Evolutionary conservation across 2,888 invertebrate genomes (phyloP).

Genomic region (Hypolimnas misippus): DNA sequence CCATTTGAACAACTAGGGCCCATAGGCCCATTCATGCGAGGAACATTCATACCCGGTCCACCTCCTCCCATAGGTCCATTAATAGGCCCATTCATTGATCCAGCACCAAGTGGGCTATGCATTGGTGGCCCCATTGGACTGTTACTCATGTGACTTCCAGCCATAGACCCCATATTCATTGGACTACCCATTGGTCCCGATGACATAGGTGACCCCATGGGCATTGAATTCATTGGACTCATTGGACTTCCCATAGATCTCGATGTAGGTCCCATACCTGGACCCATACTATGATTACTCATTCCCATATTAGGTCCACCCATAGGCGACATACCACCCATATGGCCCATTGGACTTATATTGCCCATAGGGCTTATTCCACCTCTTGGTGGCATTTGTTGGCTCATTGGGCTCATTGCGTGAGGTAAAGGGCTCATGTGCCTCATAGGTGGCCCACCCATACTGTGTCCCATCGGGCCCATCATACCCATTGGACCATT

Average conservation of each 20-base stretch:
- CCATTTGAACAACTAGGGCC: conserved; percentile 84
- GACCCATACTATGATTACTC: conserved; percentile 86
- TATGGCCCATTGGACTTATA: conserved; percentile 88
- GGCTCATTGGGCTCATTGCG: conserved; percentile 85
- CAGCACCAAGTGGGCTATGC: conserved; percentile 87
- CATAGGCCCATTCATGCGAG: conserved; percentile 83
- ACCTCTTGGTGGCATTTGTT: conserved; percentile 85
- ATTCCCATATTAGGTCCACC: conserved; percentile 88
- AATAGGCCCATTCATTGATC: conserved; percentile 82
- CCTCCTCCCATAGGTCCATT: conserved; percentile 85
- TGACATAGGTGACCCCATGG: conserved; percentile 88
- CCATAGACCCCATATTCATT: conserved; percentile 87
- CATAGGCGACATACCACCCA: conserved; percentile 88
- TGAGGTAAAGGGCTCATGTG: conserved; percentile 86
- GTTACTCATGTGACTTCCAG: conserved; percentile 86
- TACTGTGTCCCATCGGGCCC: conserved; percentile 84
- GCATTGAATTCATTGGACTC: conserved; percentile 89
- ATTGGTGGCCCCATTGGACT: conserved; percentile 91
- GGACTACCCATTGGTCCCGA: conserved; percentile 89
- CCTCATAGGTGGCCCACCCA: conserved; percentile 86
- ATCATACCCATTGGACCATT: conserved; percentile 87
- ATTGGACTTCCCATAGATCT: conserved; percentile 89
- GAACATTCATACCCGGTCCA: conserved; percentile 83
- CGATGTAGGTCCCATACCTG: conserved; percentile 81
- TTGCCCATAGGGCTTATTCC: conserved; percentile 88